phyloP scores from a whole-genome alignment of 2,113 vertebrate species.

The Leptocoma aspasia region DNA sequence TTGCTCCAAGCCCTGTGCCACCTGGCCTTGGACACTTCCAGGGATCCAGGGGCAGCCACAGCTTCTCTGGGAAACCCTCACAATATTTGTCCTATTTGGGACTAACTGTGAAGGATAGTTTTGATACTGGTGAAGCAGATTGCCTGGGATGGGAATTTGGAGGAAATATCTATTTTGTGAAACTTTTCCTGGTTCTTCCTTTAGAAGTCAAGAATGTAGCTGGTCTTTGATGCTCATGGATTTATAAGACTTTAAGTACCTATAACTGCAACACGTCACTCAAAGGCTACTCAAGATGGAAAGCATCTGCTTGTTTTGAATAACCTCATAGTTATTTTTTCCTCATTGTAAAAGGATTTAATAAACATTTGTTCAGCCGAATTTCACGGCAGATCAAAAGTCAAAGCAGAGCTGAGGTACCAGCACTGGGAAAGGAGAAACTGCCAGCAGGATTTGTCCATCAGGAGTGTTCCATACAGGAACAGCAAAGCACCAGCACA shows the following conservation, averaged over 20 bases:
- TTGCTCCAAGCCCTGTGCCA: fast-evolving
- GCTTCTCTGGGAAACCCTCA: background rate
- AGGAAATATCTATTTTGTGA: background rate
- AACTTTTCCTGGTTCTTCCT: background rate
- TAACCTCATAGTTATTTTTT: background rate
- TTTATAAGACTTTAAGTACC: background rate
- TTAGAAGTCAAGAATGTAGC: background rate
- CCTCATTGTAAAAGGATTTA: background rate
- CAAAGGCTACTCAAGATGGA: background rate
- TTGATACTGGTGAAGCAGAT: background rate
- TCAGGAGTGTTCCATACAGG: background rate
- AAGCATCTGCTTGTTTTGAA: background rate
- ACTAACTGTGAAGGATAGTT: background rate
- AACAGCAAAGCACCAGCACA: background rate
- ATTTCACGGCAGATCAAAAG: background rate
- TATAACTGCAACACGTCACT: background rate
- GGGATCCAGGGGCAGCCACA: background rate
- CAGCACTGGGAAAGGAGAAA: background rate
- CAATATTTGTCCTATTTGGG: background rate
- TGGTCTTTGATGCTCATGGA: background rate
- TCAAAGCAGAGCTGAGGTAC: background rate
- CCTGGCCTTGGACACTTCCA: background rate
- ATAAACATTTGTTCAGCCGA: background rate
- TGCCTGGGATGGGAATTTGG: background rate
- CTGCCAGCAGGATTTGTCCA: background rate